Evolutionary conservation across 2,113 vertebrate species (phyloP).

Genomic region (Callithrix jacchus): DNA sequence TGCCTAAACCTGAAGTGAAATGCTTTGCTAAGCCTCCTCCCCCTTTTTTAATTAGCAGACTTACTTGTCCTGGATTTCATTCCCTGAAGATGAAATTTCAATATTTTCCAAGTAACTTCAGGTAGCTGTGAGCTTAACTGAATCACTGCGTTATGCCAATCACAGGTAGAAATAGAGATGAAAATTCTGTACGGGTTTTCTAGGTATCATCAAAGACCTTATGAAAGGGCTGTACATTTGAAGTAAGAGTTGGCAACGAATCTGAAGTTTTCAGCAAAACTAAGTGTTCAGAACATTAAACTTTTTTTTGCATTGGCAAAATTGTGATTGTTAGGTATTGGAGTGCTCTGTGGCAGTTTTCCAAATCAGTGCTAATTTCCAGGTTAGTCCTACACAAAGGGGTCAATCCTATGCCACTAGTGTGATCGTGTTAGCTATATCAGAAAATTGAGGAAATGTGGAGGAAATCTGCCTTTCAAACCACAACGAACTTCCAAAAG

Average conservation of each 20-base stretch:
- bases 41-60: background rate
- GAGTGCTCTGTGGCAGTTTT: constrained; percentile 2
- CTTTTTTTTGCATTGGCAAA: background rate
- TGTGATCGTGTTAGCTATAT: background rate
- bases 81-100: constrained; percentile 38
- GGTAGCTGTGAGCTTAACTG: background rate
- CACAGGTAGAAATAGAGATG: background rate
- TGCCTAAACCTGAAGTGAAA: background rate
- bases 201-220: background rate
- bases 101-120: background rate
- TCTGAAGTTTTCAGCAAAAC: constrained; percentile 5
- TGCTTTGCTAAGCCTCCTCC: background rate
- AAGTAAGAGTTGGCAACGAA: background rate
- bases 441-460: background rate
- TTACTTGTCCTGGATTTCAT: constrained; percentile 17
- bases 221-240: background rate
- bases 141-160: background rate
- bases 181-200: background rate
- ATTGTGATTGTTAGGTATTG: background rate
- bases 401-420: background rate
- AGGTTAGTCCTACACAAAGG: background rate
- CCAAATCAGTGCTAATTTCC: background rate
- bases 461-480: background rate
- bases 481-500: background rate
- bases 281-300: background rate